phyloP scores from a whole-genome alignment of 2,888 invertebrate species.

The Acrocyrtus sp. region DNA sequence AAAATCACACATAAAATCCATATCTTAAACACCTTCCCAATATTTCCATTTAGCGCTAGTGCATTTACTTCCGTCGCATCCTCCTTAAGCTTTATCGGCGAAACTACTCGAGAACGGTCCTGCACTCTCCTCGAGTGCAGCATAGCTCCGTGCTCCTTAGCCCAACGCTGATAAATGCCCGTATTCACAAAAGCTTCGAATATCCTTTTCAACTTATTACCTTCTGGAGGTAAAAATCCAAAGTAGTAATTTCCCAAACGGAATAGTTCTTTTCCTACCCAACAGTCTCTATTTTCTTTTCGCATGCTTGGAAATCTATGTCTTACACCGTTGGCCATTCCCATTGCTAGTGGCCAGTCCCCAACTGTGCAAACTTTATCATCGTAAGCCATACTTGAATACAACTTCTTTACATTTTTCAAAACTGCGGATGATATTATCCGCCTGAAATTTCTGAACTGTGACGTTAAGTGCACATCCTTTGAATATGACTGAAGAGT shows the following conservation, averaged over 20 bases:
- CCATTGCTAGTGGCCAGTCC: neutral
- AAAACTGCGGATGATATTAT: too few relatives aligned
- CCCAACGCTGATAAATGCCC: neutral
- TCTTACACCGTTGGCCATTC: neutral
- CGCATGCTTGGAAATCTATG: neutral
- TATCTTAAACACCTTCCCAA: neutral
- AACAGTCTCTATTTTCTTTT: too few relatives aligned
- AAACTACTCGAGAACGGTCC: neutral
- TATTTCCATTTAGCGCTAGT: constrained; percentile 3
- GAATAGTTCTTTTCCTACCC: constrained; percentile 10
- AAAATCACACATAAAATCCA: neutral
- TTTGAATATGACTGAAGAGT: too few relatives aligned
- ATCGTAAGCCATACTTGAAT: neutral
- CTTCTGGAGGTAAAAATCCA: neutral
- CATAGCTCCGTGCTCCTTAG: neutral
- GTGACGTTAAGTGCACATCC: too few relatives aligned
- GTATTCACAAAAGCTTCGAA: neutral
- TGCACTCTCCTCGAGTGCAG: constrained; percentile 2
- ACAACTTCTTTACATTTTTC: too few relatives aligned
- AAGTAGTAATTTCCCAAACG: neutral
- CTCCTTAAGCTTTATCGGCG: neutral
- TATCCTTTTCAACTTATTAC: neutral
- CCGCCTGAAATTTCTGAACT: too few relatives aligned
- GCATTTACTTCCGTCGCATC: neutral
- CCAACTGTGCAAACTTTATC: neutral